Base-by-base conservation (phyloP, 2,797 vertebrate genomes). In the Sebastes goodei region DNA sequence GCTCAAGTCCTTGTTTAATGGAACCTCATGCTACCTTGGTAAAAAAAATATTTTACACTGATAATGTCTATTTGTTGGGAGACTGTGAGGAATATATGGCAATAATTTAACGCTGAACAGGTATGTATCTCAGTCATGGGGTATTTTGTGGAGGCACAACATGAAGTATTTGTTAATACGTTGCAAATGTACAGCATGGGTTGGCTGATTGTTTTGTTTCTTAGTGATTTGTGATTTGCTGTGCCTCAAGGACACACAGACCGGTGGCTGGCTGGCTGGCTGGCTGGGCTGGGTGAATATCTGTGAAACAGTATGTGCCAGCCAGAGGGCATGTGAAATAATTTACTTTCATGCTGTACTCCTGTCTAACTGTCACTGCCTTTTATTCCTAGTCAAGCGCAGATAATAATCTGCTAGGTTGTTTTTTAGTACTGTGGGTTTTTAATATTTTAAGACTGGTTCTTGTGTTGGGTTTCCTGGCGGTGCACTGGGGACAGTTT, bases 311-410 rank as follows among this genome's bases (percentile, higher is more conserved):
- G 89, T 88, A 88, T 93, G 91, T 93, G 92, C 72, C 56, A 89
- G 93, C 93, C 88, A 81, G 74, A 86, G 90, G 93, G 90, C 89
- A 91, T 93, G 90, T 74, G 89, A 89, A 94, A 94, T 93, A 92
- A 94, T 94, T 94, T 91, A 94, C 91, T 87, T 93, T 91, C 79
- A 87, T 88, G 86, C 91, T 92, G 88, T 91, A 87, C 78, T 81
- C 84, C 93, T 90, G 90, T 94, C 92, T 89, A 86, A 91, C 90
- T 93, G 93, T 93, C 93, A 91, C 84, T 76, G 86, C 61, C 84
- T 90, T 90, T 93, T 92, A 92, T 89, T 91, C 90, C 86, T 85
- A 89, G 79, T 86, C 85, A 89, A 84, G 55, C 11, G 21, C 81
- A 80, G 85, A 93, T 89, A 90, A 90, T 91, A 89, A 91, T 90